These are phyloP conservation scores for Thereva unica DNA, from an alignment of 2,888 invertebrate species.

Conservation along the genomic window DNA sequence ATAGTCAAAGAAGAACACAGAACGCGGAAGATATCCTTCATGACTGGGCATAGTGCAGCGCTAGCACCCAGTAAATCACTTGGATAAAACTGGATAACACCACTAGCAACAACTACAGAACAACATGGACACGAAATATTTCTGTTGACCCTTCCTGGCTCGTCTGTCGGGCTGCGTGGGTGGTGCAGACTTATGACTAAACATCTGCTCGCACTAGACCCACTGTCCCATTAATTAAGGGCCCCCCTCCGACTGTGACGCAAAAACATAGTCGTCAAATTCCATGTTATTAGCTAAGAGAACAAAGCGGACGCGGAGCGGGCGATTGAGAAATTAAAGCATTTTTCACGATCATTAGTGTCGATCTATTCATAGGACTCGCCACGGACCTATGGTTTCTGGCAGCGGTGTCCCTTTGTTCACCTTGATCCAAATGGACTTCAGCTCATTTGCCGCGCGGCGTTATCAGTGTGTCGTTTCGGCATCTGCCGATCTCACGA, in stretches of 20 bases:
- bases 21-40: no score
- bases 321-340: not conserved
- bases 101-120: not conserved
- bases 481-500: not conserved
- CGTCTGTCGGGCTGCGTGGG: conserved; percentile 15
- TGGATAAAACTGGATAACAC: no score
- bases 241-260: not conserved
- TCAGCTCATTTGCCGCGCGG: no score
- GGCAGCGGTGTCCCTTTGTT: conserved; percentile 1
- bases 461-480: not conserved
- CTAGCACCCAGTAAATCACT: no score
- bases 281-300: no score
- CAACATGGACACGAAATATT: conserved; percentile 13
- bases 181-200: conserved; percentile 23
- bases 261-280: no score
- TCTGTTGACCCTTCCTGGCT: conserved; percentile 15
- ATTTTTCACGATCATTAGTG: conserved; percentile 3
- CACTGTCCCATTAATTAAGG: conserved; percentile 10
- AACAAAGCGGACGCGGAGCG: no score
- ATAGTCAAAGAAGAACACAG: no score
- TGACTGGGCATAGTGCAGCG: no score
- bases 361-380: conserved; percentile 1
- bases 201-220: conserved; percentile 6
- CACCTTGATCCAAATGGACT: not conserved
- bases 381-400: not conserved